A percentile compares a stretch with the other conserved stretches of the same genome.
Evolutionary conservation across 2,797 vertebrate genomes (phyloP).

Genomic region (Spatula versicolor): DNA sequence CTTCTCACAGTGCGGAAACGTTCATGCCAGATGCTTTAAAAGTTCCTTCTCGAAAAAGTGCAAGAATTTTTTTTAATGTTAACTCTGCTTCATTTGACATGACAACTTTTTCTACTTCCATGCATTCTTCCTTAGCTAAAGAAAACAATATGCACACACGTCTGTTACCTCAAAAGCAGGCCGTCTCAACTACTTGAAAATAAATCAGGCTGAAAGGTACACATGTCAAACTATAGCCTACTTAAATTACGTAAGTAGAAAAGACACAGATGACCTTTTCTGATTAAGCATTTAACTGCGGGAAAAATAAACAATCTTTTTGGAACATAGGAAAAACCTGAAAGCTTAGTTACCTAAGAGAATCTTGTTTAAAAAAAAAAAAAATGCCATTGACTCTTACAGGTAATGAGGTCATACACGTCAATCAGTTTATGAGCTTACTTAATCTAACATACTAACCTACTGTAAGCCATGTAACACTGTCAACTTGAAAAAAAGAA

Average conservation of each 20-base stretch:
- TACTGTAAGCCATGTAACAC: background rate
- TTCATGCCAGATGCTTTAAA: background rate
- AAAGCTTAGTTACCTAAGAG: background rate
- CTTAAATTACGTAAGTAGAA: background rate
- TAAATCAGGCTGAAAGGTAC: background rate
- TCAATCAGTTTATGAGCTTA: background rate
- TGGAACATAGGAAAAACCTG: background rate
- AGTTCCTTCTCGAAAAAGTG: background rate
- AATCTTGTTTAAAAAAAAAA: background rate
- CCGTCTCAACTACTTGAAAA: background rate
- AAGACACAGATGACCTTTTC: background rate
- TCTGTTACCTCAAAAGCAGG: background rate
- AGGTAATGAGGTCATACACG: background rate
- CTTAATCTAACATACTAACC: background rate
- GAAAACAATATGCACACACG: background rate
- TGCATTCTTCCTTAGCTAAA: background rate
- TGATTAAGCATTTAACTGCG: background rate
- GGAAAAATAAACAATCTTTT: background rate
- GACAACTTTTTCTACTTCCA: background rate
- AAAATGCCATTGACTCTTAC: background rate
- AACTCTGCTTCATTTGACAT: background rate
- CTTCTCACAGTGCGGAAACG: background rate
- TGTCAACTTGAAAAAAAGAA: background rate
- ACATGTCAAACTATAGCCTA: background rate
- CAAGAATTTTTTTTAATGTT: background rate